Base-by-base conservation (phyloP, 2,888 invertebrate species). In the Leptothorax acervorum region DNA sequence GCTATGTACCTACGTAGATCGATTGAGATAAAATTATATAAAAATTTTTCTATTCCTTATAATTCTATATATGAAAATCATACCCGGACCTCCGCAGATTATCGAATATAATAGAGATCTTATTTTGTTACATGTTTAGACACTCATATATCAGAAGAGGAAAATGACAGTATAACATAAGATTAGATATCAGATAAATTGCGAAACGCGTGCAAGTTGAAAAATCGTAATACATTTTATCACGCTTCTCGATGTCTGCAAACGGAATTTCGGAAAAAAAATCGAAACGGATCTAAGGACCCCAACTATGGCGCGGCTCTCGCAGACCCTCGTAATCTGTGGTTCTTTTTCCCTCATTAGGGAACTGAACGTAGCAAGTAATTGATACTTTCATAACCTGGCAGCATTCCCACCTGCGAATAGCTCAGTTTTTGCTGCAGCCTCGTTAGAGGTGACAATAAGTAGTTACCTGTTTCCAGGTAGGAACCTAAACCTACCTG, bases 371-470 rank as follows among this genome's bases (percentile, higher is more conserved):
- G 92, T 93, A 92, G 93, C 93, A 92, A 93, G 93, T 93, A 94
- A 94, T 94, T 94, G 94, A 94, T 94, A 94, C 93, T 94, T 94
- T 94, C 94, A 94, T 94, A 94, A 94, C 92, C 90, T 89, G 91
- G 91, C 92, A 92, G 91, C 94, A 94, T 94, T 94, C 93, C 93
- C 93, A 93, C 93, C 93, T 93, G 93, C 92, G 91, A 92, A 92
- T 92, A 92, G 89, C 89, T 90, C 84, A 90, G 90, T 93, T 93
- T 92, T 93, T 92, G 90, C 89, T 45, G 84, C 88, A 89, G 92
- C 91, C 93, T 94, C 94, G 93, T 94, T 94, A 94, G 90, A 94
- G 94, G 94, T 94, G 94, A 94, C 94, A 94, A 94, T 94, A 94
- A 94, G 93, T 94, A 93, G 93, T 93, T 93, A 92, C 88, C 90